These are phyloP conservation scores for Myxocyprinus asiaticus DNA, from an alignment of 2,113 vertebrate genomes.

Conservation along the genomic window DNA sequence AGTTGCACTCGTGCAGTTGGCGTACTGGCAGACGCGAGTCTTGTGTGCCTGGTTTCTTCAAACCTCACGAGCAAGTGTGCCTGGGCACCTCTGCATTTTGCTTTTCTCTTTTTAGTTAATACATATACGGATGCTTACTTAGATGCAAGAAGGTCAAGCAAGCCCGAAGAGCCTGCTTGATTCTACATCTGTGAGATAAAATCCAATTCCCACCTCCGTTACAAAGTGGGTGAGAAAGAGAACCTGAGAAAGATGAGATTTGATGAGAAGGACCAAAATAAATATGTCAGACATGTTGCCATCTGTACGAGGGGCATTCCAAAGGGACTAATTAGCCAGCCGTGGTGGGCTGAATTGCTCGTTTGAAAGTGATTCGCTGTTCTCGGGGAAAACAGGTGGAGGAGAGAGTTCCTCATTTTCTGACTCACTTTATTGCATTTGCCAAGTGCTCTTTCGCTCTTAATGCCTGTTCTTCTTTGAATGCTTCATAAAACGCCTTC, in stretches of 20 bases:
- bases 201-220: constrained; percentile 37
- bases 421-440: constrained; percentile 39
- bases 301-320: constrained; percentile 55
- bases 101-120: background rate
- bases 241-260: constrained; percentile 45
- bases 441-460: constrained; percentile 36
- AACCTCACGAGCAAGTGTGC: constrained; percentile 24
- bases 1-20: background rate
- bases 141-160: constrained; percentile 34
- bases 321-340: constrained; percentile 59
- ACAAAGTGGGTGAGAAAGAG: constrained; percentile 35
- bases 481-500: constrained; percentile 16
- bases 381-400: constrained; percentile 48
- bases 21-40: constrained; percentile 1
- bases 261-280: constrained; percentile 45
- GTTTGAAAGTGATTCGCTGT: constrained; percentile 47
- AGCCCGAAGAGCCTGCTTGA: constrained; percentile 18
- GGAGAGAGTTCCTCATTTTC: constrained; percentile 21
- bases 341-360: constrained; percentile 40
- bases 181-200: constrained; percentile 31
- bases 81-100: constrained; percentile 21
- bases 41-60: constrained; percentile 26
- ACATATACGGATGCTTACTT: constrained; percentile 30
- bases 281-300: constrained; percentile 57
- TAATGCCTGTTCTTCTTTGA: constrained; percentile 22